A percentile compares a stretch with the other conserved stretches of the same genome.
phyloP scores from a whole-genome alignment of 1,140 invertebrate genomes.

The Drosophila saltans region DNA sequence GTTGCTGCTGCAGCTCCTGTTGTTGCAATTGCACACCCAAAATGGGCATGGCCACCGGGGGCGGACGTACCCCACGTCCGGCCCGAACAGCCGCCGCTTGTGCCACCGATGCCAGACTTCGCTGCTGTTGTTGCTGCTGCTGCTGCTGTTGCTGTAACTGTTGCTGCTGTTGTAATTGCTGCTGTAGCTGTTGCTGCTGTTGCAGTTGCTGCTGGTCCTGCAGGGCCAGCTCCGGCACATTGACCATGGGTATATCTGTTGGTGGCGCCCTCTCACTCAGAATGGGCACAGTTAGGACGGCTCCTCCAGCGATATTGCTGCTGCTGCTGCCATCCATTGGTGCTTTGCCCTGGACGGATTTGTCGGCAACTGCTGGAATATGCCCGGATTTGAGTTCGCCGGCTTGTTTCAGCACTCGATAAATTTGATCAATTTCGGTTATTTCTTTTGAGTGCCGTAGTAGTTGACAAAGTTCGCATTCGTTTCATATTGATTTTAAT shows the following conservation, averaged over 20 bases:
- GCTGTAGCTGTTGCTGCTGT: slow-evolving; percentile 30
- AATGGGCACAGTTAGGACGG: slow-evolving; percentile 61
- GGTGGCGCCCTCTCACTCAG: slow-evolving; percentile 33
- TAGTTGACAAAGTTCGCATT: slow-evolving; percentile 43
- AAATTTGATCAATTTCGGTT: slow-evolving; percentile 93
- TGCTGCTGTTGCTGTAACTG: slow-evolving; percentile 32
- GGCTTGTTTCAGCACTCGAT: slow-evolving; percentile 96
- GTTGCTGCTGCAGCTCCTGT: slow-evolving; percentile 80
- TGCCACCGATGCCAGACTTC: slow-evolving; percentile 72
- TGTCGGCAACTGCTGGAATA: slow-evolving; percentile 84
- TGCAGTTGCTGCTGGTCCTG: slow-evolving; percentile 72
- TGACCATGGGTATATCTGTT: slow-evolving; percentile 68
- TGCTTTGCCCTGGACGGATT: slow-evolving; percentile 69
- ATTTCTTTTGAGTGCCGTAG: slow-evolving; percentile 75
- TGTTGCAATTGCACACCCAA: slow-evolving; percentile 79
- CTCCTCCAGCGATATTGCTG: slow-evolving; percentile 51
- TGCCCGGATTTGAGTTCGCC: slow-evolving; percentile 89
- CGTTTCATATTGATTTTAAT: slow-evolving; percentile 35
- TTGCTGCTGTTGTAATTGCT: slow-evolving; percentile 36
- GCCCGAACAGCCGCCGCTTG: slow-evolving; percentile 65
- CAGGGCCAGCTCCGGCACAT: slow-evolving; percentile 54
- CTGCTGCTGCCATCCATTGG: slow-evolving; percentile 69
- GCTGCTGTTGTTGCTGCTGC: slow-evolving; percentile 45
- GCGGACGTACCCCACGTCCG: slow-evolving; percentile 73
- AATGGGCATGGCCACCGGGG: slow-evolving; percentile 80